Conservation (phyloP, 37 sponge, comb jelly and placozoan species). For the Hexactinellida sp. region DNA sequence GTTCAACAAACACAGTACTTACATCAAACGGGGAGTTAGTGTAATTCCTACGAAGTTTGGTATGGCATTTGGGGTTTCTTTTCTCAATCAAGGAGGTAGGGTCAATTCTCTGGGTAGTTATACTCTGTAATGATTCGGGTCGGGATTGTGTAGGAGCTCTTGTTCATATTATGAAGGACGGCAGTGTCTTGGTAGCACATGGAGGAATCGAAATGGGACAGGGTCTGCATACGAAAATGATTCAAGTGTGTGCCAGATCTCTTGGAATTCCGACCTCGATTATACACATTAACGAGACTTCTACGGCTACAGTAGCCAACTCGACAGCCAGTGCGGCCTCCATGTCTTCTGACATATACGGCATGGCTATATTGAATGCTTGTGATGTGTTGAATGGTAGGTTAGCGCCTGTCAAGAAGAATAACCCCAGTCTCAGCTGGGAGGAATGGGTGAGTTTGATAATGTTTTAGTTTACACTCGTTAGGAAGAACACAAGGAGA, state of each 20-base stretch:
- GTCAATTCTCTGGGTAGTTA: too few relatives aligned
- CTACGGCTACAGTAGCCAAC: conserved; percentile 55
- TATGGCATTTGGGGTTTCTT: conserved; percentile 36
- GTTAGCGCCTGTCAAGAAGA: conserved; percentile 39
- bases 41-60: conserved; percentile 67
- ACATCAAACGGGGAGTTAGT: conserved; percentile 59
- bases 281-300: conserved; percentile 53
- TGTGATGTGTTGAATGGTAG: conserved; percentile 54
- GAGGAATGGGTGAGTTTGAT: conserved; percentile 46
- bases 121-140: background rate
- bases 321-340: conserved; percentile 67
- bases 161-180: conserved; percentile 62
- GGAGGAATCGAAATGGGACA: conserved; percentile 90
- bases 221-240: conserved; percentile 81
- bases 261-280: conserved; percentile 38
- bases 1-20: conserved; percentile 53
- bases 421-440: conserved; percentile 46
- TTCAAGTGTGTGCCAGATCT: conserved; percentile 56
- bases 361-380: conserved; percentile 56
- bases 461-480: background rate
- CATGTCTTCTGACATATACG: conserved; percentile 67
- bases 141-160: conserved; percentile 42
- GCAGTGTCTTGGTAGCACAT: conserved; percentile 61
- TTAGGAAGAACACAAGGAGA: too few relatives aligned
- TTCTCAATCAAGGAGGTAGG: conserved; percentile 32